Evolutionary conservation across 23 tunicate genomes (phyloP), one percentile per base, ranked within the genome.

Genomic region (Ascidia mentula): DNA sequence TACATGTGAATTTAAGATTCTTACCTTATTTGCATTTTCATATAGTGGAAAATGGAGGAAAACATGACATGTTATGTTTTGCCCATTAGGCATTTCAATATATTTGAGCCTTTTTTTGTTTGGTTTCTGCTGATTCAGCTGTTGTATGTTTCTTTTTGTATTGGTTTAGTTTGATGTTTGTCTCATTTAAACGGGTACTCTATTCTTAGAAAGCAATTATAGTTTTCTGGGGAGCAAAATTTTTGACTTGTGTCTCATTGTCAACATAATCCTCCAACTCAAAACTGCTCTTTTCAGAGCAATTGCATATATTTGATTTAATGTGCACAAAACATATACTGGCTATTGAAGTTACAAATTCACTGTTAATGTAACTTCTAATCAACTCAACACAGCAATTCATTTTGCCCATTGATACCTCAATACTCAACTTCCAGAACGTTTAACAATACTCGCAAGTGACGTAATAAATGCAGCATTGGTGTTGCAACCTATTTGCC

Each of bases 181-280:
- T 18, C 74, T 34, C 30, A 71, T 3, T 71, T 71, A 35, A 71
- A 71, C 74, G 74, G 74, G 32, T 7, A 36, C 30, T 71, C 74
- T 34, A 71, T 71, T 28, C 30, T 28, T 4, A 71, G 7, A 31
- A 20, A 71, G 38, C 36, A 35, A 34, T 3, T 71, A 36, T 71
- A 18, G 35, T 71, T 71, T 17, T 18, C 18, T 17, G 18, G 18
- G 2, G 31, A 5, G 35, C 74, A 34, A 36, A 71, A 71, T 36
- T 71, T 9, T 69, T 69, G 8, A 9, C n/a, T 69, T 26, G 8
- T 69, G 33, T 20, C 15, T 31, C 53, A 9, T 12, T 42, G 15
- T 42, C 15, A 15, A 12, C 12, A 42, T 9, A 42, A n/a, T n/a
- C n/a, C n/a, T n/a, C n/a, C n/a, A n/a, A n/a, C n/a, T n/a, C n/a